Evolutionary conservation across 2,113 vertebrate genomes (phyloP).

Genomic region (Neodon shergylaensis): DNA sequence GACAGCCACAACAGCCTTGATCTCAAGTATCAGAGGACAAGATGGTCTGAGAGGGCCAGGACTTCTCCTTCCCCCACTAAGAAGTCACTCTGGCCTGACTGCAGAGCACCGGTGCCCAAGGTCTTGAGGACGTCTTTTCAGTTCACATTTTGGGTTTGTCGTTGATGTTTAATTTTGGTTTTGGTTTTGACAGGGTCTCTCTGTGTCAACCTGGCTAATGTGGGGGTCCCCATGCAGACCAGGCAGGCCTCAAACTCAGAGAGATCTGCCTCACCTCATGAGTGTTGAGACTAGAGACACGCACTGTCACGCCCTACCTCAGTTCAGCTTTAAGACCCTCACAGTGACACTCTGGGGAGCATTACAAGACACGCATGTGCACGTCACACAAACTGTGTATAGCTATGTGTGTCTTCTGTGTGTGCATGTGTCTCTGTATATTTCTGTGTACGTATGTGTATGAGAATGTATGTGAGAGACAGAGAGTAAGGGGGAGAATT

Average conservation of each 20-base stretch:
- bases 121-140: not conserved
- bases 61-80: not conserved
- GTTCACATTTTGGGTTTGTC: not conserved
- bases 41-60: not conserved
- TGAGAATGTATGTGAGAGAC: accelerated
- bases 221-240: not conserved
- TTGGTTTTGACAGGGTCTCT: not conserved
- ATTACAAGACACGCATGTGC: not conserved
- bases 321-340: not conserved
- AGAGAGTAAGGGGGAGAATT: not conserved
- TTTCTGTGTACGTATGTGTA: not conserved
- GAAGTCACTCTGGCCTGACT: not conserved
- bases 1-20: not conserved
- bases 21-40: not conserved
- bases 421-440: not conserved
- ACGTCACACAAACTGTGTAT: not conserved
- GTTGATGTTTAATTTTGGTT: not conserved
- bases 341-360: not conserved
- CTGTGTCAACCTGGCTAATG: not conserved
- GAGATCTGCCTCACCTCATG: not conserved
- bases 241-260: too few species aligned
- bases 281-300: not conserved
- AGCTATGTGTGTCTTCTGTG: not conserved
- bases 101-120: not conserved
- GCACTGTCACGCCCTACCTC: not conserved